Evolutionary conservation across 2,113 vertebrate species (phyloP).

Genomic region (Notarius lentiginosus): DNA sequence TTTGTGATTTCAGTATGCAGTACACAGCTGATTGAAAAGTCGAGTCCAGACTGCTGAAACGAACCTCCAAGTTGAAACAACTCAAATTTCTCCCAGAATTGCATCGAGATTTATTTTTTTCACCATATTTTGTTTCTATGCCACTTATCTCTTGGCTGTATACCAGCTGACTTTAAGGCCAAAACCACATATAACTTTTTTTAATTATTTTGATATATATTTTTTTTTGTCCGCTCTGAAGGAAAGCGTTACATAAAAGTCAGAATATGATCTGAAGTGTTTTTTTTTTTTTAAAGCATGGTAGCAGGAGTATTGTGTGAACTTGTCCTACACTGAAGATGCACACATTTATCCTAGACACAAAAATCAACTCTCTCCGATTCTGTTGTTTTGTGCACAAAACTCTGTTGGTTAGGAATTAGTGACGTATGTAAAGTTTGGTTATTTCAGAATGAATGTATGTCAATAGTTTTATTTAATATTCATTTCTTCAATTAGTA

Average conservation of each 20-base stretch:
- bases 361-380: conserved; percentile 1
- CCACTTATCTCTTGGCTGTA: conserved; percentile 15
- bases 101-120: conserved; percentile 29
- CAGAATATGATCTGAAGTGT: background rate
- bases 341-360: conserved; percentile 9
- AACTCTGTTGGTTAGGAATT: conserved; percentile 21
- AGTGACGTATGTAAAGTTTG: conserved; percentile 45
- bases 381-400: conserved; percentile 38
- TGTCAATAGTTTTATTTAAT: conserved; percentile 44
- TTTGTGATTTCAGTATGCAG: conserved; percentile 57
- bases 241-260: background rate
- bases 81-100: conserved; percentile 24
- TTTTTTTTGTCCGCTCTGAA: background rate
- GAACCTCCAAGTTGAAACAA: conserved; percentile 22
- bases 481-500: conserved; percentile 17
- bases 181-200: conserved; percentile 2
- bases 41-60: conserved; percentile 49
- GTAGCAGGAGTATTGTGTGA: conserved; percentile 19
- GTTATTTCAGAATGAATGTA: conserved; percentile 49
- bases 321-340: conserved; percentile 20
- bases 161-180: background rate
- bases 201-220: background rate
- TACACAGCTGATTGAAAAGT: conserved; percentile 50
- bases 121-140: conserved; percentile 21
- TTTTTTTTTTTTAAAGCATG: background rate